Conservation (phyloP, 2,797 vertebrate genomes). For the Petrocephalus schoutedeni region DNA sequence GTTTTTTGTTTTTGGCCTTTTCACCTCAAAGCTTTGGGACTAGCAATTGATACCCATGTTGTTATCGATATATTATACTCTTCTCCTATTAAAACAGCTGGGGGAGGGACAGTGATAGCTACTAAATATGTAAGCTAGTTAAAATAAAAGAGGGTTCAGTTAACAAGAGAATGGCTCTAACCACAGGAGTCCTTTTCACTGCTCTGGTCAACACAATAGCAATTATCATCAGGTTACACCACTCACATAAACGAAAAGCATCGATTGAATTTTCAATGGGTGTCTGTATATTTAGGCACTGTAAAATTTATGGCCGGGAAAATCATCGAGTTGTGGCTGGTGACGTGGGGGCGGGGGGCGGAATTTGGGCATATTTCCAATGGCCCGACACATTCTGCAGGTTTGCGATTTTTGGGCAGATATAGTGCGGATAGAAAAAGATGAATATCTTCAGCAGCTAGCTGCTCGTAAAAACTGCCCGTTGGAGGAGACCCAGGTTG, state of each 20-base stretch:
- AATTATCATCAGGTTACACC: constrained; percentile 60
- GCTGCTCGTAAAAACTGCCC: constrained; percentile 76
- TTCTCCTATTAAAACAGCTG: neutral
- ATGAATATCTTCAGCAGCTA: constrained; percentile 65
- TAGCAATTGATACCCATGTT: neutral
- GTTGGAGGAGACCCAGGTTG: constrained; percentile 55
- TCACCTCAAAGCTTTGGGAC: neutral
- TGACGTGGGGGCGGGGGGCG: neutral
- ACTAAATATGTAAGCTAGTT: neutral
- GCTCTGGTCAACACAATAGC: constrained; percentile 26
- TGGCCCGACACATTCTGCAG: constrained; percentile 73
- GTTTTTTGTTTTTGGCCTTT: neutral
- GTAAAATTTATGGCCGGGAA: constrained; percentile 61
- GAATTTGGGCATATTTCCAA: constrained; percentile 53
- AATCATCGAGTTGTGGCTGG: constrained; percentile 29
- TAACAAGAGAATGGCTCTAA: neutral
- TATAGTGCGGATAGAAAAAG: constrained; percentile 55
- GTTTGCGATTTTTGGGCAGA: constrained; percentile 65
- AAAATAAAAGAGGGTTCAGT: neutral
- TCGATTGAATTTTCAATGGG: constrained; percentile 68
- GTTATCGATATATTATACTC: neutral
- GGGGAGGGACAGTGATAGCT: neutral
- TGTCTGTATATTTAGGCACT: constrained; percentile 99
- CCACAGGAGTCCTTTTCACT: neutral
- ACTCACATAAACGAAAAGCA: constrained; percentile 73